These are phyloP conservation scores for Atrichornis clamosus DNA, from an alignment of 2,113 vertebrate genomes.

Conservation along the genomic window DNA sequence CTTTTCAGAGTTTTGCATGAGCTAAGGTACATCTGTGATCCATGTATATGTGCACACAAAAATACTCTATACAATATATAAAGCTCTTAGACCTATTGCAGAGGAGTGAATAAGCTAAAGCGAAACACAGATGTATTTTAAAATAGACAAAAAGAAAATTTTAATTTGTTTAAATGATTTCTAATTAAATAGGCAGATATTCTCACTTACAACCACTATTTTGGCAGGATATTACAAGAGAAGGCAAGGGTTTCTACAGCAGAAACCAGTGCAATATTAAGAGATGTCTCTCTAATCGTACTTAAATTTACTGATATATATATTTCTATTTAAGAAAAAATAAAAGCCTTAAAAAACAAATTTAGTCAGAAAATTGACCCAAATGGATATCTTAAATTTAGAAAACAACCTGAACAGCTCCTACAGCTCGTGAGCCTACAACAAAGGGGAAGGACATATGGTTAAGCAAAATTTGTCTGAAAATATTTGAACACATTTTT, in stretches of 20 bases:
- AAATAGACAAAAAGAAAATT: neutral
- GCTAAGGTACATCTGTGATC: neutral
- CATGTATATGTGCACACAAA: neutral
- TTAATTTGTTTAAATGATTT: neutral
- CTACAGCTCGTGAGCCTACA: neutral
- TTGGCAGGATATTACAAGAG: neutral
- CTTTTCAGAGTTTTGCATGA: neutral
- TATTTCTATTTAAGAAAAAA: neutral
- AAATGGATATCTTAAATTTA: neutral
- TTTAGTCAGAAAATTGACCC: neutral
- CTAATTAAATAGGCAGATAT: neutral
- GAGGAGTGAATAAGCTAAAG: neutral
- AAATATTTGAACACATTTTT: neutral
- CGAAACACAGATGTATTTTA: neutral
- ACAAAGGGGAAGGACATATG: neutral
- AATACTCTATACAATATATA: fast-evolving
- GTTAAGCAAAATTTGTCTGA: neutral
- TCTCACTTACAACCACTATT: neutral
- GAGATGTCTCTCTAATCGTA: neutral
- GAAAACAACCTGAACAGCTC: neutral
- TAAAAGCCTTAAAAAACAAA: neutral
- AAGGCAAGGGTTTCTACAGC: neutral
- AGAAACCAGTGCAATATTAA: neutral
- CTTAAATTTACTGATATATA: neutral
- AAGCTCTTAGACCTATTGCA: neutral